Percentiles rank a stretch among this genome's conserved stretches.
phyloP scores from a whole-genome alignment of 2,113 vertebrate genomes.

The Pyrgilauda ruficollis region DNA sequence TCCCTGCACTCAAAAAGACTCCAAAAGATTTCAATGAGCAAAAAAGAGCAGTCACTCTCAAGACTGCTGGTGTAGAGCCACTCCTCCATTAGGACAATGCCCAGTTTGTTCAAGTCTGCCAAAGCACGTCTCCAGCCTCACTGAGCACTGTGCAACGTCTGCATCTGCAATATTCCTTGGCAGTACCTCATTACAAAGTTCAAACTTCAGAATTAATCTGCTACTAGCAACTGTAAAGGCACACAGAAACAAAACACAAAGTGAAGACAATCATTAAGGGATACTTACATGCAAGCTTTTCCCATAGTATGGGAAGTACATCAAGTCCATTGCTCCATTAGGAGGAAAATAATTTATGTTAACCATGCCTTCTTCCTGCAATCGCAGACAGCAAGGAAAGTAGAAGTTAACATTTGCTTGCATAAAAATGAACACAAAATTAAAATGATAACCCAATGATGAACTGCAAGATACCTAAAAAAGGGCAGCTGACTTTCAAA shows the following conservation, averaged over 20 bases:
- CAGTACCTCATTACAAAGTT: neutral
- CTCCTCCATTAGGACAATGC: neutral
- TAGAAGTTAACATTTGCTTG: neutral
- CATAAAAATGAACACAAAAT: neutral
- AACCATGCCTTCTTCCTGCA: constrained; percentile 74
- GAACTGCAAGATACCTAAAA: neutral
- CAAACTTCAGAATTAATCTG: neutral
- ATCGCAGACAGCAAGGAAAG: constrained; percentile 38
- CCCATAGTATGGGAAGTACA: constrained; percentile 96
- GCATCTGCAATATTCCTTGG: neutral
- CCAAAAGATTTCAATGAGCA: neutral
- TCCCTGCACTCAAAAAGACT: neutral
- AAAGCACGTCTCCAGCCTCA: neutral
- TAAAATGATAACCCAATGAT: neutral
- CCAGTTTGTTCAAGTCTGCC: neutral
- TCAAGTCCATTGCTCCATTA: constrained; percentile 84
- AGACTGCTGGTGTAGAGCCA: neutral
- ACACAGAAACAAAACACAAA: neutral
- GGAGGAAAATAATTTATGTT: constrained; percentile 81
- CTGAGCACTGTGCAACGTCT: neutral
- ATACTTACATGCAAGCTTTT: constrained; percentile 92
- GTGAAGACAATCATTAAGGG: neutral
- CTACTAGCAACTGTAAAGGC: neutral
- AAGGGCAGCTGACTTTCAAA: neutral
- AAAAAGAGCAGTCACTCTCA: neutral